A percentile compares a stretch with the other conserved stretches of the same genome.
Evolutionary conservation across 2,113 vertebrate species (phyloP).

Genomic region (Brachyhypopomus occidentalis): DNA sequence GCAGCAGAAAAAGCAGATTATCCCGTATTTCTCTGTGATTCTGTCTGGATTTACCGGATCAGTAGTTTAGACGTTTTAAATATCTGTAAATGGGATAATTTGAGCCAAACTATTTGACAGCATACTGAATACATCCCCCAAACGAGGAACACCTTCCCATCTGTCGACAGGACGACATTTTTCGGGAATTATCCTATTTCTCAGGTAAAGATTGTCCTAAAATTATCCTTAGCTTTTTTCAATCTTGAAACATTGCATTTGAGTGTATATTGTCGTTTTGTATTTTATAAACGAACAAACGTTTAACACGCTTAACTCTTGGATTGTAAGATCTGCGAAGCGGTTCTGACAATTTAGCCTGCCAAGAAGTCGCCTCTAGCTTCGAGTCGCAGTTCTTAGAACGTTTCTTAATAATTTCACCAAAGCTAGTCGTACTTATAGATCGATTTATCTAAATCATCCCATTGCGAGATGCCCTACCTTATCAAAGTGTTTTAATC

Average conservation of each 20-base stretch:
- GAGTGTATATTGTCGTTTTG: not conserved
- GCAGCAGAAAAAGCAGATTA: conserved; percentile 49
- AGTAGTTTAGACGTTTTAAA: conserved; percentile 50
- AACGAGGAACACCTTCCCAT: conserved; percentile 17
- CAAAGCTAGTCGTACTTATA: conserved; percentile 3
- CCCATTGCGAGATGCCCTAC: conserved; percentile 33
- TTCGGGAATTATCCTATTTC: conserved; percentile 26
- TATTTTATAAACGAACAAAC: not conserved
- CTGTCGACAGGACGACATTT: not conserved
- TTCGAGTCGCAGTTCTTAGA: conserved; percentile 2
- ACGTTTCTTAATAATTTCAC: not conserved
- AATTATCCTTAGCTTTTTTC: not conserved
- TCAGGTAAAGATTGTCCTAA: conserved; percentile 32
- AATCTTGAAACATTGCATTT: not conserved
- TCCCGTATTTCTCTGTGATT: conserved; percentile 43
- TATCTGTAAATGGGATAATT: conserved; percentile 66
- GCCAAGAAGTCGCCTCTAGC: conserved; percentile 6
- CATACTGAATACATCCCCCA: conserved; percentile 54
- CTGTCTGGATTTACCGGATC: conserved; percentile 69
- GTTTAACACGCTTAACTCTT: not conserved
- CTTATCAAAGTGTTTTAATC: conserved; percentile 8
- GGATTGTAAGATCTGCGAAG: too few species aligned
- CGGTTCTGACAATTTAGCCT: too few species aligned
- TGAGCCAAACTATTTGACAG: conserved; percentile 62
- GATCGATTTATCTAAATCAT: conserved; percentile 17